Conservation (phyloP, 2,888 invertebrate species). For the Drosophila crucigera region DNA sequence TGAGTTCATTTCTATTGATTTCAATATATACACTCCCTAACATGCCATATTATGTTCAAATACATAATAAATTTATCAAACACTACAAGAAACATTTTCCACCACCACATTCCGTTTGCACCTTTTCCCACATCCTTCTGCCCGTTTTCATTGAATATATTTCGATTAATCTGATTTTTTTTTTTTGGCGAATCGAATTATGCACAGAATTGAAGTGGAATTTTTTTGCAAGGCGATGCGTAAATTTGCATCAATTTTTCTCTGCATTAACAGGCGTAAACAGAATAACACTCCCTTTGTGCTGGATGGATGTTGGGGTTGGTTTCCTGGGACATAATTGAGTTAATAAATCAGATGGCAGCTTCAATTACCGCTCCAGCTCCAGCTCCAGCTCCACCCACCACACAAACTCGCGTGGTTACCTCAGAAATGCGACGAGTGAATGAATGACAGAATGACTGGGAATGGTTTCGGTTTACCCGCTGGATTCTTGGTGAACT, state of each 20-base stretch:
- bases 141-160: constrained; percentile 46
- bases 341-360: constrained; percentile 79
- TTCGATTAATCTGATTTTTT: constrained; percentile 60
- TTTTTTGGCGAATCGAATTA: constrained; percentile 63
- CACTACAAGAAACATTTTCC: background rate
- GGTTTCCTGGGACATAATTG: constrained; percentile 64
- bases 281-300: background rate
- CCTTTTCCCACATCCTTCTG: background rate
- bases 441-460: constrained; percentile 37
- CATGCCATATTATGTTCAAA: background rate
- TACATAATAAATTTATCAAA: background rate
- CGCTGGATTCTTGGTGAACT: constrained; percentile 33
- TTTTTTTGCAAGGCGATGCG: constrained; percentile 36
- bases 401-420: constrained; percentile 41
- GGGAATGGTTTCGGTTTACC: constrained; percentile 25
- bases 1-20: background rate
- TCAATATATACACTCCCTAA: background rate
- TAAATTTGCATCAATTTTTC: constrained; percentile 77
- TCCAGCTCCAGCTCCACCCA: constrained; percentile 18
- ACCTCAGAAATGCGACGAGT: constrained; percentile 61
- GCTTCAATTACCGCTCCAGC: constrained; percentile 65
- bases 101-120: background rate
- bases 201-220: constrained; percentile 67
- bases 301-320: constrained; percentile 8
- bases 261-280: constrained; percentile 54